These are phyloP conservation scores for Bufotes viridis DNA, from an alignment of 2,797 vertebrate genomes.

Conservation along the genomic window DNA sequence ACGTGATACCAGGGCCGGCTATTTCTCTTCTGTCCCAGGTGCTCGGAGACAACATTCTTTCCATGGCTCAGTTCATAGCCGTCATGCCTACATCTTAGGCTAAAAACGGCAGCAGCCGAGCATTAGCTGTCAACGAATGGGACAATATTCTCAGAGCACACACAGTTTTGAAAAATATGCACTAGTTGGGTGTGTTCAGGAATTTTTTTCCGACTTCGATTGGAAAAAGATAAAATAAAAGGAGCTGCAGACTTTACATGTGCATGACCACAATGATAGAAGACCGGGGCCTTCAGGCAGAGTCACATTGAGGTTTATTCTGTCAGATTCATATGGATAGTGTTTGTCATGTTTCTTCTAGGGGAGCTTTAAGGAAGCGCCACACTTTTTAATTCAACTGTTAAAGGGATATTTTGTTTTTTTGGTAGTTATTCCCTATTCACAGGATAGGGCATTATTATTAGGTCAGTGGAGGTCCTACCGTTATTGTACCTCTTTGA, in stretches of 20 bases:
- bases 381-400: too few species aligned
- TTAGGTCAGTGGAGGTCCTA: too few species aligned
- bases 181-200: too few species aligned
- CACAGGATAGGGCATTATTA: too few species aligned
- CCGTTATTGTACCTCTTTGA: too few species aligned
- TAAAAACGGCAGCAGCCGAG: not conserved
- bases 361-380: too few species aligned
- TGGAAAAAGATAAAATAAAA: too few species aligned
- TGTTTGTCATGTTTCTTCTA: not conserved
- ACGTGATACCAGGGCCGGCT: conserved; percentile 13
- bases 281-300: not conserved
- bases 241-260: too few species aligned
- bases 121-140: not conserved
- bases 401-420: too few species aligned
- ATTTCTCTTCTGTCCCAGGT: not conserved
- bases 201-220: too few species aligned
- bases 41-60: not conserved
- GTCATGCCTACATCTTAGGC: not conserved
- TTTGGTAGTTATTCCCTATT: too few species aligned
- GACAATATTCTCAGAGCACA: not conserved
- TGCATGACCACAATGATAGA: too few species aligned
- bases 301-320: not conserved
- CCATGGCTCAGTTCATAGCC: not conserved
- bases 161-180: not conserved
- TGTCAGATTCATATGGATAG: not conserved